Conservation (phyloP, 2,113 vertebrate genomes). For the Scytalopus superciliaris region DNA sequence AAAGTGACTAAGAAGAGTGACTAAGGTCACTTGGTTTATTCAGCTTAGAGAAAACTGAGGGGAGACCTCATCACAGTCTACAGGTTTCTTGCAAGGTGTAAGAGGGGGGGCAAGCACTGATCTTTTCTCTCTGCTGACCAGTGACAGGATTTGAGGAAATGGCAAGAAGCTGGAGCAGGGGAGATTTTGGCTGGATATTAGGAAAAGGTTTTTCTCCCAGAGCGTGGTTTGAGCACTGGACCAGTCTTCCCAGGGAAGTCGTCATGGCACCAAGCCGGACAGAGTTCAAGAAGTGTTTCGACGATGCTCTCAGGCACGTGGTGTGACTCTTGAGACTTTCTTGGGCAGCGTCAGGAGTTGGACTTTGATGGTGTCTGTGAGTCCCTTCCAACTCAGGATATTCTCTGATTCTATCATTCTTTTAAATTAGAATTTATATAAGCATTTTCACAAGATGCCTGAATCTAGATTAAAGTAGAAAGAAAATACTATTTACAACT, state of each 20-base stretch:
- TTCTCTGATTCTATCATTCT: neutral
- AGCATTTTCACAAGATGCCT: neutral
- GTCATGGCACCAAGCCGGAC: neutral
- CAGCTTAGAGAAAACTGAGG: neutral
- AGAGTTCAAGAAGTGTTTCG: neutral
- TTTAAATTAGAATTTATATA: neutral
- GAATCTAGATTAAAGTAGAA: neutral
- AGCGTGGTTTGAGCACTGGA: neutral
- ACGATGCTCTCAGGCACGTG: neutral
- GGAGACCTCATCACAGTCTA: neutral
- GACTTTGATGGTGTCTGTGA: neutral
- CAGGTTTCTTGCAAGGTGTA: neutral
- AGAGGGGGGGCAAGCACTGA: neutral
- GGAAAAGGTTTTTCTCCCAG: neutral
- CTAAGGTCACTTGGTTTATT: neutral
- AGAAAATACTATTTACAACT: neutral
- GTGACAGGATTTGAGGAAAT: neutral
- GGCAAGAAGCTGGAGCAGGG: neutral
- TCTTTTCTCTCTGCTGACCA: neutral
- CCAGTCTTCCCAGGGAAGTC: neutral
- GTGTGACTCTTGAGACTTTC: neutral
- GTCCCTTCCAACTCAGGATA: neutral
- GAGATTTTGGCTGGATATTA: neutral
- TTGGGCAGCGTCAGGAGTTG: neutral
- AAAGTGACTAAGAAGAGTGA: fast-evolving